phyloP scores from a whole-genome alignment of 2,113 vertebrate genomes.

The Sinocyclocheilus rhinocerous region DNA sequence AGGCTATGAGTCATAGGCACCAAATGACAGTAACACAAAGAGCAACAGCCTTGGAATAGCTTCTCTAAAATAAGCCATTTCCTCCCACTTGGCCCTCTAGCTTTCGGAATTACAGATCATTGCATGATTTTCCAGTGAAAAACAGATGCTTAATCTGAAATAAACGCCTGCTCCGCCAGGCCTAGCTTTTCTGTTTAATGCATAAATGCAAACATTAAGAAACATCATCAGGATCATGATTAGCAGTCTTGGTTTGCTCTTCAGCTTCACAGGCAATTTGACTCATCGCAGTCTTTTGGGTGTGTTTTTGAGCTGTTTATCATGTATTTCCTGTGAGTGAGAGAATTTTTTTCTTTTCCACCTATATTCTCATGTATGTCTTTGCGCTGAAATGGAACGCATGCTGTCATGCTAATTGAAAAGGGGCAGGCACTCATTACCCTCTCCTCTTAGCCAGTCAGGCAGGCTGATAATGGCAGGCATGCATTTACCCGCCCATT shows the following conservation, averaged over 20 bases:
- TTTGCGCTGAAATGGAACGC: slow-evolving; percentile 41
- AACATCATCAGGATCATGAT: background rate
- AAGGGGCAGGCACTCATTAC: slow-evolving; percentile 61
- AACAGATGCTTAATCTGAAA: slow-evolving; percentile 24
- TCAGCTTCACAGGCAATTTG: background rate
- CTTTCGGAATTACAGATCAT: slow-evolving; percentile 11
- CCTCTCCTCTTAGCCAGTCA: slow-evolving; percentile 58
- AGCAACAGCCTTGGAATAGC: slow-evolving; percentile 43
- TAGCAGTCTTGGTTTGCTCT: background rate
- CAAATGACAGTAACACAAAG: slow-evolving; percentile 23
- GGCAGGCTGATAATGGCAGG: slow-evolving; percentile 46
- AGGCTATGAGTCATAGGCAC: slow-evolving; percentile 26
- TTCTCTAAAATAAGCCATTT: slow-evolving; percentile 36
- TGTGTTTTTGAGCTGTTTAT: slow-evolving; percentile 32
- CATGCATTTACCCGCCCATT: slow-evolving; percentile 66
- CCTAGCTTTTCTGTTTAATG: background rate
- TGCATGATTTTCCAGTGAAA: slow-evolving; percentile 27
- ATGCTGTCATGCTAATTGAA: slow-evolving; percentile 23
- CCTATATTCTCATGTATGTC: slow-evolving; percentile 27
- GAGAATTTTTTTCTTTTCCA: slow-evolving; percentile 20
- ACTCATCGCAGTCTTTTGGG: background rate
- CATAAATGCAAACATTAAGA: slow-evolving; percentile 8
- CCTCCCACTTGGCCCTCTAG: slow-evolving; percentile 41
- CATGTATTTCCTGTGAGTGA: background rate
- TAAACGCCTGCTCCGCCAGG: background rate